Evolutionary conservation across 2,797 vertebrate species (phyloP), one percentile per base, ranked within the genome.

Genomic region (Chelon labrosus): DNA sequence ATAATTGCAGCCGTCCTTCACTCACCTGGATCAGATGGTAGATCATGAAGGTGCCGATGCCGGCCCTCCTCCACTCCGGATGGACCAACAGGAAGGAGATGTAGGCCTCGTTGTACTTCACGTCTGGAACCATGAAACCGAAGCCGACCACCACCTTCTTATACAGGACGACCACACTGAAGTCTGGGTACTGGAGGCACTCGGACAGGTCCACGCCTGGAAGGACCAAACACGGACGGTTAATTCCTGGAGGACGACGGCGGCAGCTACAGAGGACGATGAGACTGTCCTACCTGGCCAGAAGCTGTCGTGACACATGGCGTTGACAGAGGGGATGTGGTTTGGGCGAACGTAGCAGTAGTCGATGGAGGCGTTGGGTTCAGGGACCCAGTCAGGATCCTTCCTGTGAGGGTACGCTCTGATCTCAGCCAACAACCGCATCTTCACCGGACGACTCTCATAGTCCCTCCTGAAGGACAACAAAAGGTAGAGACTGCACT

Each of bases 101-200:
- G 90, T 99, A 99, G 27, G 98, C 98, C 89, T 99, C 97, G 0
- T 98, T 99, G 88, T 98, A 99, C 73, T 98, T 99, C 50, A 99
- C 97, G 0, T 99, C 98, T 0, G 98, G 98, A 44, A 99, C 97
- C 98, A 99, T 98, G 91, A 99, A 98, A 55, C 98, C 97, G 49
- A 99, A 99, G 10, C 96, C 98, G 4, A 99, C 89, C 31, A 99
- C 96, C 51, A 99, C 97, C 79, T 98, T 98, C 88, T 97, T 98
- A 78, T 99, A 99, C 16, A 99, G 96, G 50, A 94, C 98, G 0
- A 99, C 97, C 17, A 99, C 98, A 5, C 97, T 99, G 94, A 99
- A 99, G 91, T 99, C 98, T 0, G 98, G 98, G 84, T 99, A 99
- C 91, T 99, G 98, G 69, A 99, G 93, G 78, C 97, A 98, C 92